Base-by-base conservation (phyloP, 1,140 invertebrate genomes). In the Lepidostoma basale region DNA sequence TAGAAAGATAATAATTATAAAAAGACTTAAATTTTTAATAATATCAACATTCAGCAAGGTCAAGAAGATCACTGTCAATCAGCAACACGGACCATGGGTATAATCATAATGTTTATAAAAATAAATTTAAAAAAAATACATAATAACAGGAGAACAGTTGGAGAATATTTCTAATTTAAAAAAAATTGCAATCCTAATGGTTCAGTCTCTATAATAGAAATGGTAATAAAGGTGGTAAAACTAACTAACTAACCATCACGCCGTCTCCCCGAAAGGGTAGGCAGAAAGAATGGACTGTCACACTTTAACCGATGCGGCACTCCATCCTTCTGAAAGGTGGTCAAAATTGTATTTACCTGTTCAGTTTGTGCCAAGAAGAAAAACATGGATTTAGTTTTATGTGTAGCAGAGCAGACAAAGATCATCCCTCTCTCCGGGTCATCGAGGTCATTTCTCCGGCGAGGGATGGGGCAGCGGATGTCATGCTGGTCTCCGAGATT, bases 381-480 rank as follows among this genome's bases (percentile, higher is more conserved):
- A 76, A 98, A 99, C 96, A 98, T 98, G 40, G 93, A 95, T 76
- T 99, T 99, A 3, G 98, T 99, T 78, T 99, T 99, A 77, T 99
- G 98, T 2, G 98, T 98, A 2, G 98, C 98, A 56, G 96, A 98
- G 77, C 96, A 98, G 12, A 99, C 97, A 84, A 99, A 98, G 73
- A 99, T 98, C 94, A 99, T 98, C 49, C 97, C 97, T 74, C 97
- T 85, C 77, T 99, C 98, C 20, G 97, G 97, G 84, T 99, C 98
- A 85, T 99, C 98, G n/a, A 99, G 84, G 83, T 99, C 98, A 85
- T 99, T 99, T 70, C 97, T 87, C 74, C 98, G 85, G 70, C 97
- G 85, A 9, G 98, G 98, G 77, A 99, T 99, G 0, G 97, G 97
- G 82, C 97, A 99, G 78, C 97, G 89, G 74, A 99, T 99, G 77